A percentile compares a stretch with the other conserved stretches of the same genome.
Evolutionary conservation across 1,140 invertebrate species (phyloP).

Genomic region (Ips typographus): DNA sequence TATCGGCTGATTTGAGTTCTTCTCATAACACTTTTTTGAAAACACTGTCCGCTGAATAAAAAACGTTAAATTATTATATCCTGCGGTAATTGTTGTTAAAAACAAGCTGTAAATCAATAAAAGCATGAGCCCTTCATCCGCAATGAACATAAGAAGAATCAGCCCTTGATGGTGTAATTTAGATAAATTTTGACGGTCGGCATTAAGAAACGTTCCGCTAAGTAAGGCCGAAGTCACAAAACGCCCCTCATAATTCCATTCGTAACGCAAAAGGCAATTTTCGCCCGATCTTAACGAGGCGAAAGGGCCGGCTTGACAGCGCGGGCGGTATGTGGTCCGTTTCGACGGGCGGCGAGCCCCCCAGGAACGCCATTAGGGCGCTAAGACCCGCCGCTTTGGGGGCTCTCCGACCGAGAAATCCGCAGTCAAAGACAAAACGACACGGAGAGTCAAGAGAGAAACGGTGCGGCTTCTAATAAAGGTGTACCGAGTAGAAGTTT

Average conservation of each 20-base stretch:
- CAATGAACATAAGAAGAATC: background rate
- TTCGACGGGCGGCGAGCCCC: slow-evolving; percentile 11
- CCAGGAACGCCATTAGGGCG: slow-evolving; percentile 17
- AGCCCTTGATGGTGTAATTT: slow-evolving; percentile 16
- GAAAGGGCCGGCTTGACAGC: slow-evolving; percentile 18
- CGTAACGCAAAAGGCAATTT: slow-evolving; percentile 32
- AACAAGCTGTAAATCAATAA: too few relatives aligned
- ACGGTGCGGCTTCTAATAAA: too few relatives aligned
- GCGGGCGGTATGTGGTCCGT: slow-evolving; percentile 27
- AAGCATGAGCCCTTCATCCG: too few relatives aligned
- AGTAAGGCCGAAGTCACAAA: slow-evolving; percentile 29
- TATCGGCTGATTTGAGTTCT: too few relatives aligned
- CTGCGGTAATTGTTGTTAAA: too few relatives aligned
- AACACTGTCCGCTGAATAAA: too few relatives aligned
- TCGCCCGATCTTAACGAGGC: slow-evolving; percentile 30
- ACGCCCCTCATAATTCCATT: slow-evolving; percentile 34
- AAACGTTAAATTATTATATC: too few relatives aligned
- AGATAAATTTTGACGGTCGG: slow-evolving; percentile 26
- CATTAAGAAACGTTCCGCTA: slow-evolving; percentile 25
- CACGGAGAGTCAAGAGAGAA: background rate
- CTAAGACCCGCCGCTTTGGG: slow-evolving; percentile 17
- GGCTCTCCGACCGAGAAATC: slow-evolving; percentile 13
- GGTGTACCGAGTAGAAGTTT: too few relatives aligned
- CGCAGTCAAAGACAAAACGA: slow-evolving; percentile 12
- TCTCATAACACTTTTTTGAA: too few relatives aligned